Evolutionary conservation across 2,797 vertebrate species (phyloP).

Genomic region (Lacerta bilineata): DNA sequence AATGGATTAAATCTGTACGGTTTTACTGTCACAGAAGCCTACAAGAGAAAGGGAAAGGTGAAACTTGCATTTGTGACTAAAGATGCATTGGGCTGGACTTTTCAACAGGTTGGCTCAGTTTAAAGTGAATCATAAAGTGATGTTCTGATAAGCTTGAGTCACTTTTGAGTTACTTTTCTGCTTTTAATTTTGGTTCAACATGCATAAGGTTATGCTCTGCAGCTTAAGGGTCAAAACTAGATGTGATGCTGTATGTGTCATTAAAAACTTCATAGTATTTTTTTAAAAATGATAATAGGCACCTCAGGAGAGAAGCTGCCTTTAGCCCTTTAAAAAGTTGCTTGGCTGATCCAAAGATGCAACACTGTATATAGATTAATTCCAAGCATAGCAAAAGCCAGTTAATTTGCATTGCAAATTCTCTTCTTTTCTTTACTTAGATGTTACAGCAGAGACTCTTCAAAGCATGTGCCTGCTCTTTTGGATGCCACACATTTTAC

Average conservation of each 20-base stretch:
- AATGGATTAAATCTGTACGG: not conserved
- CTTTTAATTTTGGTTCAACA: not conserved
- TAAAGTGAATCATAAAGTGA: not conserved
- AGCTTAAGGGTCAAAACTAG: not conserved
- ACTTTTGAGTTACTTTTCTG: not conserved
- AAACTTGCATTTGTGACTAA: not conserved
- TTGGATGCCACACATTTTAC: not conserved
- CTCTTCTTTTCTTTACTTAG: not conserved
- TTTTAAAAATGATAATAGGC: not conserved
- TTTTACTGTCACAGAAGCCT: not conserved
- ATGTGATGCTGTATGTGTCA: not conserved
- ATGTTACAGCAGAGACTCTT: not conserved
- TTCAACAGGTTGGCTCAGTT: not conserved
- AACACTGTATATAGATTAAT: not conserved
- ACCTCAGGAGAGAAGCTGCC: not conserved
- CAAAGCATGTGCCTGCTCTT: constrained; percentile 3
- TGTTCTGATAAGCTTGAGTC: not conserved
- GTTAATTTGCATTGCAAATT: constrained; percentile 14
- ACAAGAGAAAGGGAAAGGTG: not conserved
- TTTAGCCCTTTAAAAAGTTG: not conserved
- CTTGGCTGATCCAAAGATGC: not conserved
- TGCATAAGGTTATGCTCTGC: not conserved
- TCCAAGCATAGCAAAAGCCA: not conserved
- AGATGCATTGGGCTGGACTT: not conserved
- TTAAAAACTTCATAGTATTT: not conserved